Percentiles rank a stretch among this genome's conserved stretches.
phyloP scores from a whole-genome alignment of 2,888 invertebrate genomes.

The Erebia epiphron region DNA sequence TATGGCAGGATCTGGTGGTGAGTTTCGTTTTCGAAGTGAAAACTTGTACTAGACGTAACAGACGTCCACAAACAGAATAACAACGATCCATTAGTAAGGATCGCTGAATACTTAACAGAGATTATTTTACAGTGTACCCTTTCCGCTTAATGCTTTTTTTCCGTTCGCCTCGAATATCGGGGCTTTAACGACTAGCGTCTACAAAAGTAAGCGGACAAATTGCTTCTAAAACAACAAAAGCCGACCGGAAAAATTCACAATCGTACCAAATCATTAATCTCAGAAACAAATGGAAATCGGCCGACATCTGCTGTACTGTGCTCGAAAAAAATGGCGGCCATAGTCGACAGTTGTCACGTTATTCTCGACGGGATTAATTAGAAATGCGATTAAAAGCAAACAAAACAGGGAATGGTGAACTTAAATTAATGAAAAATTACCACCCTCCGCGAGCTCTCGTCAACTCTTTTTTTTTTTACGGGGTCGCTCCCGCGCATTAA shows the following conservation, averaged over 20 bases:
- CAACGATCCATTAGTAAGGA: conserved; percentile 38
- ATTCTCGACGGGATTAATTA: conserved; percentile 84
- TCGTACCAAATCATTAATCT: conserved; percentile 83
- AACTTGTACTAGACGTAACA: conserved; percentile 2
- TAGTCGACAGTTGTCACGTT: conserved; percentile 83
- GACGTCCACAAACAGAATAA: conserved; percentile 34
- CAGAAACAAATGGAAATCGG: conserved; percentile 83
- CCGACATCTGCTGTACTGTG: conserved; percentile 81
- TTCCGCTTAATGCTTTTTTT: conserved; percentile 49
- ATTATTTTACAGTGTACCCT: conserved; percentile 41
- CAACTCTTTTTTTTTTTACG: conserved; percentile 82
- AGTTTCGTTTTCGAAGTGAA: background rate
- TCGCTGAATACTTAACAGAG: conserved; percentile 40
- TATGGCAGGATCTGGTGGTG: background rate
- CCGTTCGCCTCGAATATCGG: conserved; percentile 72
- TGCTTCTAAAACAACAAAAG: conserved; percentile 84
- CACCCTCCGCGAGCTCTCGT: conserved; percentile 81
- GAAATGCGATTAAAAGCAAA: conserved; percentile 84
- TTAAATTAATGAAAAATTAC: conserved; percentile 84
- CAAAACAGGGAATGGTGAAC: conserved; percentile 84
- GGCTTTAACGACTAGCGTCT: conserved; percentile 77
- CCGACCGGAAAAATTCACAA: conserved; percentile 83
- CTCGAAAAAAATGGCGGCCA: conserved; percentile 77
- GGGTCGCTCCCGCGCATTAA: conserved; percentile 83
- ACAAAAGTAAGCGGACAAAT: conserved; percentile 82